Percentiles rank a stretch among this genome's conserved stretches.
These are phyloP conservation scores for Theristicus caerulescens DNA, from an alignment of 2,113 vertebrate genomes.

Conservation along the genomic window DNA sequence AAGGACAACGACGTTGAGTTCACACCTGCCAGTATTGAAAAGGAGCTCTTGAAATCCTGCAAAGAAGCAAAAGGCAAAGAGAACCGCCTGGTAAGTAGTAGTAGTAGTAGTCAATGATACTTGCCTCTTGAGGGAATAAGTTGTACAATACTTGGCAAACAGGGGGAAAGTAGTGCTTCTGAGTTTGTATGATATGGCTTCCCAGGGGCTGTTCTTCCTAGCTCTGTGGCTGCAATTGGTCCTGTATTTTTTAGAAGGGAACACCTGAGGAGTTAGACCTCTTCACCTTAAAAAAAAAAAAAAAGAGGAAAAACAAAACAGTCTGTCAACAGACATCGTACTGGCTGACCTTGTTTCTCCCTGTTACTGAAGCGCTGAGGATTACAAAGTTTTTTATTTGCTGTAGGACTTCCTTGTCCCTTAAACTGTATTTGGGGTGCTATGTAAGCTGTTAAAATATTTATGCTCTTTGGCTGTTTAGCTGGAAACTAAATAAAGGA, in stretches of 20 bases:
- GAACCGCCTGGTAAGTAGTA: conserved; percentile 90
- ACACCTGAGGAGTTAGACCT: neutral
- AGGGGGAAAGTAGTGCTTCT: neutral
- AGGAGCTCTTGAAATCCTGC: conserved; percentile 84
- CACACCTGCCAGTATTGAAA: conserved; percentile 84
- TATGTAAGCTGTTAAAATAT: neutral
- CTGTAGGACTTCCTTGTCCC: neutral
- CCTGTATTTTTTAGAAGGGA: neutral
- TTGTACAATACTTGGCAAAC: neutral
- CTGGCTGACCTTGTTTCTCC: neutral
- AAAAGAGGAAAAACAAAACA: neutral
- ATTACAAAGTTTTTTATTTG: neutral
- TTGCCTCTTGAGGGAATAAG: neutral
- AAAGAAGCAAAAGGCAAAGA: conserved; percentile 92
- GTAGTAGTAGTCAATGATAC: neutral
- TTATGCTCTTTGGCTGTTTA: neutral
- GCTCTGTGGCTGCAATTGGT: neutral
- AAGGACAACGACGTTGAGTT: conserved; percentile 83
- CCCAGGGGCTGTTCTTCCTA: neutral
- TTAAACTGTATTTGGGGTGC: neutral
- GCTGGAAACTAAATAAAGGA: neutral
- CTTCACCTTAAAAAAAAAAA: neutral
- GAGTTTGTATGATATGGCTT: neutral
- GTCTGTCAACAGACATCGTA: neutral
- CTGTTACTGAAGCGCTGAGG: neutral